Evolutionary conservation across 2,888 invertebrate species (phyloP), one percentile per base, ranked within the genome.

Genomic region (Pycnomerus fuliginosus): DNA sequence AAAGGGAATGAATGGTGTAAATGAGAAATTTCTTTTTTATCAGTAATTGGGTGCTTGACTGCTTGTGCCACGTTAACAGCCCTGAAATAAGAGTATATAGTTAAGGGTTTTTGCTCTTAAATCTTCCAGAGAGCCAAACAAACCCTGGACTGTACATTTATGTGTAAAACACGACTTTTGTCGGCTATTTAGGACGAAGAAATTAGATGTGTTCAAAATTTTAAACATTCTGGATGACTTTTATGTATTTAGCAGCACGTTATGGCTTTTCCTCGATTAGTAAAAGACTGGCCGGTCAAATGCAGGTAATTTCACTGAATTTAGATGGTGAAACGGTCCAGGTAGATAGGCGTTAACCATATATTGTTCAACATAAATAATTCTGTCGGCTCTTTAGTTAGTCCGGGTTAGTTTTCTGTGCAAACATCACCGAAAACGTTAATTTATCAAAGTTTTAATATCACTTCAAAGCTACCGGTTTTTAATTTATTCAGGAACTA

Each of bases 361-460:
- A 61, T 60, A 60, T 60, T 58, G 62, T 61, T 56, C 59, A 55
- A 60, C 62, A 67, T 68, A 64, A 67, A 66, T 68, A 64, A 62
- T 58, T 51, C 53, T 55, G 57, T 62, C 60, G 62, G 56, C 56
- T 56, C 33, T 33, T 24, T 33, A 42, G 45, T 62, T 61, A 49
- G 64, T 61, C 63, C 60, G 48, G 60, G 63, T 52, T 64, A 56
- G 60, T 64, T 62, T 63, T 63, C 64, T 59, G 61, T 62, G 60
- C 64, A 65, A 67, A 65, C 64, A 67, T 50, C 53, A 53, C 23
- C n/a, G 14, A 38, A 38, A 34, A 44, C 29, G 30, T 44, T 39
- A 28, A 44, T 39, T 44, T 44, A 44, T 44, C 44, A 44, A 38
- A 28, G 16, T 39, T 39, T 39, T 39, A 39, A 39, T 39, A 39